Evolutionary conservation across 2,113 vertebrate species (phyloP).

Genomic region (Grus americana): DNA sequence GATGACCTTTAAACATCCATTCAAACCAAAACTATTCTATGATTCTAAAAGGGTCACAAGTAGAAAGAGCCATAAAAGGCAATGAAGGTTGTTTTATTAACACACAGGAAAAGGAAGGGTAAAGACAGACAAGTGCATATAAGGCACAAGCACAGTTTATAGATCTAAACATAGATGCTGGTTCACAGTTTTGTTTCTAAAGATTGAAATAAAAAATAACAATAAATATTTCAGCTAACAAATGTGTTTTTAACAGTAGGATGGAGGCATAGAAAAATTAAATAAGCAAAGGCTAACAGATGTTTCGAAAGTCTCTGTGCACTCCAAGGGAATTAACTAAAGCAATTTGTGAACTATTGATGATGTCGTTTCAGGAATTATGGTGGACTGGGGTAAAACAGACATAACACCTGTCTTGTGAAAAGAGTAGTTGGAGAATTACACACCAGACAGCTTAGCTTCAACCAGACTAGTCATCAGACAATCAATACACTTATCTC

Average conservation of each 20-base stretch:
- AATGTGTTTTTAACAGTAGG: neutral
- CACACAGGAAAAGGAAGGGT: neutral
- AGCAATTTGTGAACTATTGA: neutral
- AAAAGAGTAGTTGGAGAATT: neutral
- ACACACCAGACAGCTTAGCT: neutral
- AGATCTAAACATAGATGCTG: neutral
- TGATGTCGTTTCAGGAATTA: neutral
- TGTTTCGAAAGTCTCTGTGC: neutral
- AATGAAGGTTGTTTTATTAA: neutral
- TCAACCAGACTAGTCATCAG: neutral
- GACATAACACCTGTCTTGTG: neutral
- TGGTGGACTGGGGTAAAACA: neutral
- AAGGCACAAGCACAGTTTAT: neutral
- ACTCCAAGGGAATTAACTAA: neutral
- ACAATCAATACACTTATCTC: neutral
- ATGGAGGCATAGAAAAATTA: neutral
- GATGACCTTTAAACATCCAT: neutral
- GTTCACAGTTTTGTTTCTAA: too few relatives aligned
- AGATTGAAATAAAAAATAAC: too few relatives aligned
- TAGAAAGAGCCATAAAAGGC: neutral
- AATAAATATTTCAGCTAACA: neutral
- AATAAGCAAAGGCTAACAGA: neutral
- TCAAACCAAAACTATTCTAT: neutral
- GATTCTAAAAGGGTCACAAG: neutral
- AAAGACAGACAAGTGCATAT: neutral